phyloP scores from a whole-genome alignment of 2,113 vertebrate genomes.

The Forbesichthys agassizii region DNA sequence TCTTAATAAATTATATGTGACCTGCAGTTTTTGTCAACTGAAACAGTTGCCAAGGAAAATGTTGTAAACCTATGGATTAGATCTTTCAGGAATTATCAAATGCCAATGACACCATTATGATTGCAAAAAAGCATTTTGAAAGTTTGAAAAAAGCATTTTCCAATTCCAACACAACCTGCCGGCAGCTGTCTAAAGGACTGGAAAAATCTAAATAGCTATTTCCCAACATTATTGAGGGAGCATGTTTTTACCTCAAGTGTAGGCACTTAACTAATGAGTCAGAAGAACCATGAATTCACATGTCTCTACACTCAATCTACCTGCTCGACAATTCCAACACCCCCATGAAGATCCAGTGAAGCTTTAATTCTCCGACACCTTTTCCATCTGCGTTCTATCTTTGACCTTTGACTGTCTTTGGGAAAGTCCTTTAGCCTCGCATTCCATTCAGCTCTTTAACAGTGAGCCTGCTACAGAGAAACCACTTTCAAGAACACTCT shows the following conservation, averaged over 20 bases:
- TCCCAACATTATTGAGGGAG: conserved; percentile 1
- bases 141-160: not conserved
- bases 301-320: conserved; percentile 9
- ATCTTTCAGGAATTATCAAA: too few relatives aligned
- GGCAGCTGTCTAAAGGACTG: not conserved
- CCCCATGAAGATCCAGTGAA: not conserved
- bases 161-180: not conserved
- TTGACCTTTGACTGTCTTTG: conserved; percentile 34
- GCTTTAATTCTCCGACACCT: conserved; percentile 2
- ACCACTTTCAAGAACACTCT: conserved; percentile 3
- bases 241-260: conserved; percentile 24
- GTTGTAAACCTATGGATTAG: not conserved
- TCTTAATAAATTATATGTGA: conserved; percentile 36
- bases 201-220: conserved; percentile 7
- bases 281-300: conserved; percentile 20
- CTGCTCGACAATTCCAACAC: conserved; percentile 12
- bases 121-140: not conserved
- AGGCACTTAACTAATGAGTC: conserved; percentile 19
- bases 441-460: conserved; percentile 2
- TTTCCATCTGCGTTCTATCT: not conserved
- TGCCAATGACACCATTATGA: too few relatives aligned
- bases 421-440: conserved; percentile 3
- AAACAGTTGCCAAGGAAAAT: not conserved
- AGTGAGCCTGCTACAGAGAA: not conserved
- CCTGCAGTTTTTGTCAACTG: conserved; percentile 20